Evolutionary conservation across 1,140 invertebrate species (phyloP).

Genomic region (Ooceraea biroi): DNA sequence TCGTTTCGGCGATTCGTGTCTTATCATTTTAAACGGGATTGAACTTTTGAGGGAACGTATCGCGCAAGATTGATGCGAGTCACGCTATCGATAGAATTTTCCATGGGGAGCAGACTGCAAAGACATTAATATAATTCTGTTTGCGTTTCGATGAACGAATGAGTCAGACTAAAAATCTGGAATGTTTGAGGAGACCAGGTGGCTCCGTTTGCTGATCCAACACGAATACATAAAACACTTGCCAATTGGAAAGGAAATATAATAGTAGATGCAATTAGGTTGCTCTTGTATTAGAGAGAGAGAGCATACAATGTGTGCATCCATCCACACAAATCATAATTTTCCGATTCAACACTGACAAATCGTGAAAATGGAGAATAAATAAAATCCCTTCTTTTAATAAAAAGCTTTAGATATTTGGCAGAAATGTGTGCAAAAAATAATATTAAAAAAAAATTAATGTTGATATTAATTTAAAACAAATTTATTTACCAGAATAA

Average conservation of each 20-base stretch:
- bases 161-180: not conserved
- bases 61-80: not conserved
- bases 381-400: not conserved
- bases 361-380: not conserved
- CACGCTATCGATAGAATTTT: not conserved
- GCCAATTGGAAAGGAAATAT: not conserved
- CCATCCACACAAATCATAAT: not conserved
- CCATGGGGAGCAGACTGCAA: not conserved
- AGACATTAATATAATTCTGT: not conserved
- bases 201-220: not conserved
- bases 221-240: constrained; percentile 15
- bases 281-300: not conserved
- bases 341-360: not conserved
- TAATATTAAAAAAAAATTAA: too few relatives aligned
- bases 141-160: not conserved
- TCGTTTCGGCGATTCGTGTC: constrained; percentile 8
- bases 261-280: not conserved
- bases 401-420: too few relatives aligned
- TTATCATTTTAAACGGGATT: constrained; percentile 18
- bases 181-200: not conserved
- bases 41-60: constrained; percentile 3
- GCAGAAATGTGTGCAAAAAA: too few relatives aligned
- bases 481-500: too few relatives aligned
- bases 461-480: too few relatives aligned
- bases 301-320: not conserved